phyloP scores from a whole-genome alignment of 2,797 vertebrate genomes.

The Clarias platycephalus region DNA sequence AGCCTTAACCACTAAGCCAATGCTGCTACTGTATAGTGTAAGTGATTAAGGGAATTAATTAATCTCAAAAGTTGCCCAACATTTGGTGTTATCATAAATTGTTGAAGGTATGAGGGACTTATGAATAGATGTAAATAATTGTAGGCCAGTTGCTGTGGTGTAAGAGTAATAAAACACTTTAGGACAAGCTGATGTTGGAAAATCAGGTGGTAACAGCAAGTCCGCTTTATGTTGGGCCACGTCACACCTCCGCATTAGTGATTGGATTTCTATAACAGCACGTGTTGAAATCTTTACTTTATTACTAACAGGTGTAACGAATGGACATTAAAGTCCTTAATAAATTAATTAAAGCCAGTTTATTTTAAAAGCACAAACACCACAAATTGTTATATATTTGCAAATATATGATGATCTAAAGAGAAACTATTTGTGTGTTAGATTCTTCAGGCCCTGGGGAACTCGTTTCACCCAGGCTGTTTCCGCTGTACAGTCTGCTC shows the following conservation, averaged over 20 bases:
- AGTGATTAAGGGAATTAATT: neutral
- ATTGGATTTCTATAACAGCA: neutral
- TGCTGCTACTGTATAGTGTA: neutral
- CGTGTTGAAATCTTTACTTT: neutral
- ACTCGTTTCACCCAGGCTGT: constrained; percentile 86
- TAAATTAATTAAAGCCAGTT: neutral
- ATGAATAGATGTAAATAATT: neutral
- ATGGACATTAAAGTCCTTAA: neutral
- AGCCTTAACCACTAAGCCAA: no score
- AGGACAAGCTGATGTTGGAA: neutral
- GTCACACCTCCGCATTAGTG: no score
- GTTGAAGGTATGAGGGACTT: neutral
- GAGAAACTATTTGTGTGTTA: constrained; percentile 62
- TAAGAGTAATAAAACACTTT: neutral
- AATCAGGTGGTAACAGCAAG: neutral
- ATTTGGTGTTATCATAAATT: neutral
- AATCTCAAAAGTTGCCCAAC: neutral
- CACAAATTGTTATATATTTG: neutral
- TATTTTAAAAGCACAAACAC: neutral
- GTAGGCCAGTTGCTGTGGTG: neutral
- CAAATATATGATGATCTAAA: neutral
- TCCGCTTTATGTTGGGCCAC: neutral
- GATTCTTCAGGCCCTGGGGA: constrained; percentile 88
- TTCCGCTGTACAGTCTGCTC: constrained; percentile 87
- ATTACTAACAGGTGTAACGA: neutral